phyloP scores from a whole-genome alignment of 2,888 invertebrate genomes.

The Zygothrica quintamaculata region DNA sequence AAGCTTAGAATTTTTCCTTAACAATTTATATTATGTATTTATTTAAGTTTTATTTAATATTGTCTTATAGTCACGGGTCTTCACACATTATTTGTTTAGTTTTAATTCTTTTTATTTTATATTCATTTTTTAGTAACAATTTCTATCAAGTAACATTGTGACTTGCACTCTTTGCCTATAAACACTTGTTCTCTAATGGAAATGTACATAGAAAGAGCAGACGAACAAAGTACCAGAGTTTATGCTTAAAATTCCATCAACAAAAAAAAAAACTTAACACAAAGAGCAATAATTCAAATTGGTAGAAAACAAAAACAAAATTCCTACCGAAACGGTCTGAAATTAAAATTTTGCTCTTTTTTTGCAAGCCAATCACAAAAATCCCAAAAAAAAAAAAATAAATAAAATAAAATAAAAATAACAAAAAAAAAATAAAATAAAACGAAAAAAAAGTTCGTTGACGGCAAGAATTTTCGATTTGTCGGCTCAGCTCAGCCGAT shows the following conservation, averaged over 20 bases:
- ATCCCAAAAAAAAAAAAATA: constrained; percentile 17
- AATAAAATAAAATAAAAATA: constrained; percentile 10
- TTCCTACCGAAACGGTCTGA: constrained; percentile 19
- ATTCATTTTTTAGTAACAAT: too few relatives aligned
- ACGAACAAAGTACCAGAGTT: constrained; percentile 37
- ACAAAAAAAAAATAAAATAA: not conserved
- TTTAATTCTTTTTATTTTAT: too few relatives aligned
- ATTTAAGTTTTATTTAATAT: too few relatives aligned
- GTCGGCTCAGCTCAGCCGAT: constrained; percentile 8
- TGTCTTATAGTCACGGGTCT: too few relatives aligned
- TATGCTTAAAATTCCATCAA: constrained; percentile 9
- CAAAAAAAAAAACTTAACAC: constrained; percentile 15
- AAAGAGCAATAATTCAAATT: constrained; percentile 38
- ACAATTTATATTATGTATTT: too few relatives aligned
- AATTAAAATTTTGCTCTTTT: constrained; percentile 40
- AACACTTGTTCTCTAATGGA: constrained; percentile 30
- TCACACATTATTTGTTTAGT: too few relatives aligned
- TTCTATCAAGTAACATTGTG: too few relatives aligned
- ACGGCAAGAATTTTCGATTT: constrained; percentile 28
- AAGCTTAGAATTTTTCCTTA: too few relatives aligned
- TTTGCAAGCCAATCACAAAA: constrained; percentile 28
- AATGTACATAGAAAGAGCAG: constrained; percentile 27
- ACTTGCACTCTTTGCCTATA: not conserved
- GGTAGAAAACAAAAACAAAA: constrained; percentile 5
- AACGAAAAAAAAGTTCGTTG: constrained; percentile 24